Base-by-base conservation (phyloP, 2,888 invertebrate species). In the Sclerodermus sp. region DNA sequence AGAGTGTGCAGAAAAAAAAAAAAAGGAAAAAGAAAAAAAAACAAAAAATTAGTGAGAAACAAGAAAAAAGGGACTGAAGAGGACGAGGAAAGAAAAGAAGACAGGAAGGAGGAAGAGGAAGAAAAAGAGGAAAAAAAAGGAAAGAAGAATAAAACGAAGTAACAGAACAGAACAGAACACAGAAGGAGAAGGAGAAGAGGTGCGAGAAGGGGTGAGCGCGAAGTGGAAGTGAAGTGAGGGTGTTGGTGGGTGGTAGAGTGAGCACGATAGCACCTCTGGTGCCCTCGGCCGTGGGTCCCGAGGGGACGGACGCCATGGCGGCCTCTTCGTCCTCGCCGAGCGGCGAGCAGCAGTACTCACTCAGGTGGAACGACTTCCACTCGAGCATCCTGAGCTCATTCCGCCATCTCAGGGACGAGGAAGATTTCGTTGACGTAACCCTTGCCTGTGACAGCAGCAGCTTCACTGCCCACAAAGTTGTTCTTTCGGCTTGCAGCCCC, bases 331-430 rank as follows among this genome's bases (percentile, higher is more conserved):
- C 77, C 71, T 73, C 71, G 63, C 73, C 74, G 67, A 74, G 69
- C 55, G 73, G 86, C 68, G 88, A 88, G 82, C 92, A 93, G 83
- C 93, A 93, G 80, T 94, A 93, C 81, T 91, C 93, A 79, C 85
- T 94, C 80, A 88, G 93, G 74, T 94, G 94, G 94, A 94, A 94
- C 80, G 93, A 94, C 82, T 94, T 93, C 83, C 93, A 93, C 80
- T 88, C 91, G 63, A 93, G 91, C 73, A 92, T 94, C 81, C 85
- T 93, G 70, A 90, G 89, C 63, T 92, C 93, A 63, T 94, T 95
- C 82, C 86, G 93, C 65, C 89, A 92, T 77, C 83, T 94, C 71
- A 84, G 91, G 56, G 93, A 93, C 77, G 90, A 91, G 79, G 93
- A 93, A 82, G 93, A 93, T 81, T 93, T 94, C 80, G 92, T 93